phyloP scores from a whole-genome alignment of 2,888 invertebrate species.

The Liodrosophila aerea region DNA sequence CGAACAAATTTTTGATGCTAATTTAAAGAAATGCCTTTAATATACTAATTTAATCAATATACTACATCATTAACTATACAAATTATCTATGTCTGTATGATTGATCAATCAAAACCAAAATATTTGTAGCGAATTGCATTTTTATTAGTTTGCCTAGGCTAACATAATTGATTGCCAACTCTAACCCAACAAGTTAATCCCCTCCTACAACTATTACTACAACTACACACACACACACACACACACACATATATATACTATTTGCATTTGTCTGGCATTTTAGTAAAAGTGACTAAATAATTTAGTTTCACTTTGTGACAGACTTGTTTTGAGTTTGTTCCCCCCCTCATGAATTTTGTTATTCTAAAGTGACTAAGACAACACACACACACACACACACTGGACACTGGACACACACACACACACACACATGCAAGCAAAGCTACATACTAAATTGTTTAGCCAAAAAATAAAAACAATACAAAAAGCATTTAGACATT shows the following conservation, averaged over 20 bases:
- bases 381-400: constrained; percentile 29
- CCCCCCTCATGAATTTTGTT: constrained; percentile 41
- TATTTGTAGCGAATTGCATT: no score
- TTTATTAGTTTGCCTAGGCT: no score
- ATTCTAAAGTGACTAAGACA: constrained; percentile 12
- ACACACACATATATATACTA: background rate
- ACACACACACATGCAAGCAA: constrained; percentile 51
- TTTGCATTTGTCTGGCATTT: constrained; percentile 56
- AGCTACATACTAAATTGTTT: constrained; percentile 45
- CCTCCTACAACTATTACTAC: no score
- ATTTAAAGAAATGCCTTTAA: constrained; percentile 1
- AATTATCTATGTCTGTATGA: background rate
- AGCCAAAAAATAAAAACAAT: constrained; percentile 25
- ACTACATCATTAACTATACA: no score
- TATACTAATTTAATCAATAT: constrained; percentile 31
- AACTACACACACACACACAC: constrained; percentile 1
- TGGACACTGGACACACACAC: constrained; percentile 34
- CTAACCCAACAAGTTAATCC: background rate
- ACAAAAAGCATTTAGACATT: constrained; percentile 30
- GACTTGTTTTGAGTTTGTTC: constrained; percentile 31
- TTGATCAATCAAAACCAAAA: no score
- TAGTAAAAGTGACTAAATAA: constrained; percentile 35
- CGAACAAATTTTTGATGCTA: background rate
- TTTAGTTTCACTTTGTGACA: no score
- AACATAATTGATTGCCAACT: background rate